phyloP scores from a whole-genome alignment of 2,797 vertebrate species.

The Gambusia yucatana region DNA sequence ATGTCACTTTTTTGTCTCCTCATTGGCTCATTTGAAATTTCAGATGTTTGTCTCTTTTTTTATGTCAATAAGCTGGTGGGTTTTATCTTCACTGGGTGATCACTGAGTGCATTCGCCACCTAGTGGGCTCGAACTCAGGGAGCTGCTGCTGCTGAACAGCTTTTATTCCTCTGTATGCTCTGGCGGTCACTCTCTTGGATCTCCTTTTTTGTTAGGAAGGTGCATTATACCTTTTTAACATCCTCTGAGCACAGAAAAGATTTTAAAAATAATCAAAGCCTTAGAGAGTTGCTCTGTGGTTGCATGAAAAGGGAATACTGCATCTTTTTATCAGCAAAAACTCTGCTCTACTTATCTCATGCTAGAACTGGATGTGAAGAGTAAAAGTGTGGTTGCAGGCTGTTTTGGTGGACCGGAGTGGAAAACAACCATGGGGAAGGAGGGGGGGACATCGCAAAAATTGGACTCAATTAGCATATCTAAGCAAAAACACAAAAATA shows the following conservation, averaged over 20 bases:
- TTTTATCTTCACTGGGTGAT: slow-evolving; percentile 63
- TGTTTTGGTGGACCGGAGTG: slow-evolving; percentile 54
- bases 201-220: slow-evolving; percentile 72
- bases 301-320: slow-evolving; percentile 75
- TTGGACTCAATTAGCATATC: slow-evolving; percentile 11
- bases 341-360: slow-evolving; percentile 64
- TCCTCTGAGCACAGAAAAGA: slow-evolving; percentile 56
- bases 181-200: slow-evolving; percentile 73
- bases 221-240: slow-evolving; percentile 76
- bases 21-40: slow-evolving; percentile 75
- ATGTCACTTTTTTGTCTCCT: slow-evolving; percentile 67
- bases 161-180: slow-evolving; percentile 53
- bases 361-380: slow-evolving; percentile 54
- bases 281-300: slow-evolving; percentile 50
- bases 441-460: slow-evolving; percentile 13
- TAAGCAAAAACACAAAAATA: not conserved
- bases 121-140: slow-evolving; percentile 31
- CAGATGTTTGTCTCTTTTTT: slow-evolving; percentile 74
- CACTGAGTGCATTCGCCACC: slow-evolving; percentile 54
- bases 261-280: slow-evolving; percentile 31
- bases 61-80: slow-evolving; percentile 68
- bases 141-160: slow-evolving; percentile 45
- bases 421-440: slow-evolving; percentile 48
- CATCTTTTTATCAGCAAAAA: slow-evolving; percentile 71
- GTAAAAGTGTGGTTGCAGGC: slow-evolving; percentile 39